phyloP scores from a whole-genome alignment of 2,113 vertebrate species.

The Colossoma macropomum region DNA sequence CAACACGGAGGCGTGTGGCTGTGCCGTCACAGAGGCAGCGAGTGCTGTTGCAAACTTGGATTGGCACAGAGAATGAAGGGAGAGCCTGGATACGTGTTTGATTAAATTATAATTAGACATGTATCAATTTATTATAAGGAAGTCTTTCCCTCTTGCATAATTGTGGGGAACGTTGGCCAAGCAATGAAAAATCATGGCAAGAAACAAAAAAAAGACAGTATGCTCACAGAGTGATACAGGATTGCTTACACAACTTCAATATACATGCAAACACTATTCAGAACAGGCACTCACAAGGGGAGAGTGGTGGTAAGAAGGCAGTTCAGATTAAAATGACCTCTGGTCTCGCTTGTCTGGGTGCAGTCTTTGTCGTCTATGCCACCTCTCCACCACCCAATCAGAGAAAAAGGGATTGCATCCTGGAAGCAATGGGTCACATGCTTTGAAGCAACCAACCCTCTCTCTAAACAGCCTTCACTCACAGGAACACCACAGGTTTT shows the following conservation, averaged over 20 bases:
- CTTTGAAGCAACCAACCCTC: constrained; percentile 45
- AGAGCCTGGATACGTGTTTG: neutral
- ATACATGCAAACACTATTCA: neutral
- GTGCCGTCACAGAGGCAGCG: neutral
- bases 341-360: constrained; percentile 1
- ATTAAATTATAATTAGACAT: neutral
- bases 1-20: constrained; percentile 4
- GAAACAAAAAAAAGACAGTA: neutral
- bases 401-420: constrained; percentile 53
- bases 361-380: constrained; percentile 43
- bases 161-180: neutral
- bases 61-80: neutral
- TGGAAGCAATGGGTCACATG: constrained; percentile 53
- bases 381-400: constrained; percentile 61
- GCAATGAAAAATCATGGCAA: neutral
- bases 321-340: constrained; percentile 47
- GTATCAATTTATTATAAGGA: neutral
- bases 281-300: neutral
- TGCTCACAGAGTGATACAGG: no score
- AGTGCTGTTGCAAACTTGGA: neutral
- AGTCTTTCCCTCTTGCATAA: neutral
- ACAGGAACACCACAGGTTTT: constrained; percentile 56
- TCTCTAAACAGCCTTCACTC: constrained; percentile 59
- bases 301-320: neutral
- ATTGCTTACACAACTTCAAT: neutral